Percentiles rank a stretch among this genome's conserved stretches.
Evolutionary conservation across 2,113 vertebrate genomes (phyloP).

Genomic region (Phalacrocorax pelagicus): DNA sequence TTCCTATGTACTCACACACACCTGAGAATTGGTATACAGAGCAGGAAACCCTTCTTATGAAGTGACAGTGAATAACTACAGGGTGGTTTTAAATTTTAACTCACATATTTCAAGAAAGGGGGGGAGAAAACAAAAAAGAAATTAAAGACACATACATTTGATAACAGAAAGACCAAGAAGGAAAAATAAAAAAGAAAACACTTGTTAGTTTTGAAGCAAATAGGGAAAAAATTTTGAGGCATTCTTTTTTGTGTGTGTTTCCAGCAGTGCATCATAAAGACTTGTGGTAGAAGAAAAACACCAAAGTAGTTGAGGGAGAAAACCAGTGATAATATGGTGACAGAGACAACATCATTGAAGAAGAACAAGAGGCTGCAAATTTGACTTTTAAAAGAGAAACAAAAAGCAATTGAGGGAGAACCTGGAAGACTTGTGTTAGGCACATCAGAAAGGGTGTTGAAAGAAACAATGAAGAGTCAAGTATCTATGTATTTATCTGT

Average conservation of each 20-base stretch:
- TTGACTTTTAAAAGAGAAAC: background rate
- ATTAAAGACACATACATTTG: background rate
- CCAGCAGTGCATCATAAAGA: background rate
- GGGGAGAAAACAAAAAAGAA: background rate
- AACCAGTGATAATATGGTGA: background rate
- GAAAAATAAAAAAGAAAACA: background rate
- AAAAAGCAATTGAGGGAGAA: background rate
- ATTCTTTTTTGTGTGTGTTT: background rate
- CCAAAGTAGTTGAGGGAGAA: background rate
- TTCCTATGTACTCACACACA: background rate
- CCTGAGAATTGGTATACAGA: background rate
- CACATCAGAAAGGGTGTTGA: background rate
- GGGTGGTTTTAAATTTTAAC: background rate
- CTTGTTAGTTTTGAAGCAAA: background rate
- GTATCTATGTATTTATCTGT: background rate
- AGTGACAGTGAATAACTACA: background rate
- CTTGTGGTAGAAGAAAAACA: background rate
- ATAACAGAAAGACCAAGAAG: background rate
- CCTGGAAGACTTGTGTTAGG: background rate
- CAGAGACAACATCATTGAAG: background rate
- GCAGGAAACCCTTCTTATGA: background rate
- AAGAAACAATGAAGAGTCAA: background rate
- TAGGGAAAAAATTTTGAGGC: background rate
- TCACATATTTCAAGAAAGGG: background rate
- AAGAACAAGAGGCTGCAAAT: background rate